Evolutionary conservation across 92 coral and sea anemone genomes (phyloP).

Genomic region (Parazoanthus darwini): DNA sequence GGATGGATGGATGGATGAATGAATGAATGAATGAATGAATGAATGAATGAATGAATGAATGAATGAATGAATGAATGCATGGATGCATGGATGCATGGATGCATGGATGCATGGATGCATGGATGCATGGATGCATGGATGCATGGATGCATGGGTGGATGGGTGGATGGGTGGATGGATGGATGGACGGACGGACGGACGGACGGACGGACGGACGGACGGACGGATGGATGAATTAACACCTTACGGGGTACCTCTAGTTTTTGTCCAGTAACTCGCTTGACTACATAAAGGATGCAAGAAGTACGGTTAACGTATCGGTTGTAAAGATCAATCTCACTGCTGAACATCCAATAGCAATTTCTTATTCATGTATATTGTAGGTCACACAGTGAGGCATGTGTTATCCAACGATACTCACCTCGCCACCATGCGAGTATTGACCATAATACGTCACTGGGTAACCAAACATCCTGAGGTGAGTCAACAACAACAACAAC

Average conservation of each 20-base stretch:
- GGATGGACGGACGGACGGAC: too few species aligned
- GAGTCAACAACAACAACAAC: background rate
- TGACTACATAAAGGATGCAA: too few species aligned
- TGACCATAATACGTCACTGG: conserved; percentile 94
- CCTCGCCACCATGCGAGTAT: conserved; percentile 87
- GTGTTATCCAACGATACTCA: conserved; percentile 75
- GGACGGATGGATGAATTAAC: too few species aligned
- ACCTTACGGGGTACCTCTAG: too few species aligned
- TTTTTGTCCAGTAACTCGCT: too few species aligned
- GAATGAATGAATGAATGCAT: background rate
- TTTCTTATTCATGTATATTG: background rate
- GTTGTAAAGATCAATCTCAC: background rate
- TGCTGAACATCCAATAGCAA: background rate
- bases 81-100: too few species aligned
- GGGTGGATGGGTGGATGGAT: too few species aligned
- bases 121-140: too few species aligned
- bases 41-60: background rate
- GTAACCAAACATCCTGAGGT: conserved; percentile 96
- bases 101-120: too few species aligned
- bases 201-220: too few species aligned
- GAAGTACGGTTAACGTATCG: too few species aligned
- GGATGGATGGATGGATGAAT: background rate
- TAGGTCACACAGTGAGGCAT: conserved; percentile 86
- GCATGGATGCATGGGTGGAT: too few species aligned
- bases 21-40: background rate